Percentiles rank a stretch among this genome's conserved stretches.
phyloP scores from a whole-genome alignment of 1,140 invertebrate species.

The Zophobas morio region DNA sequence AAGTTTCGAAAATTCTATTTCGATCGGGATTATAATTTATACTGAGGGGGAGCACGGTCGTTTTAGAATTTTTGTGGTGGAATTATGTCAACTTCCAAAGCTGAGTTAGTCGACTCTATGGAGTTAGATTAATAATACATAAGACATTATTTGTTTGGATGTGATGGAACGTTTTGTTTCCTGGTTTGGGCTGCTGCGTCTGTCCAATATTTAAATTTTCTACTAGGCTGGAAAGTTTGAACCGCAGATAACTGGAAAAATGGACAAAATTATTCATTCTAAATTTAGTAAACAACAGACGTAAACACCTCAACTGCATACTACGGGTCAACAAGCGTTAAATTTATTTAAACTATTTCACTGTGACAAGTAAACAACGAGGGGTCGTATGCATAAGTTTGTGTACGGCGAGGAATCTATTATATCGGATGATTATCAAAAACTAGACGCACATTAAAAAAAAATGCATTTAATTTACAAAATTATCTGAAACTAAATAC shows the following conservation, averaged over 20 bases:
- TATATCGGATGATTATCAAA: no score
- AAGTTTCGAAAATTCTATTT: constrained; percentile 47
- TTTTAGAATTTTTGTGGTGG: constrained; percentile 23
- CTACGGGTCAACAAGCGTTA: constrained; percentile 25
- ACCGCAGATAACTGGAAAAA: constrained; percentile 9
- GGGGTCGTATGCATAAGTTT: constrained; percentile 26
- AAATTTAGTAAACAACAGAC: constrained; percentile 25
- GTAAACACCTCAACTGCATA: constrained; percentile 31
- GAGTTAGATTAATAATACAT: constrained; percentile 24
- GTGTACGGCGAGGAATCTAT: background rate
- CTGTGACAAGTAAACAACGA: constrained; percentile 24
- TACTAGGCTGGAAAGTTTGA: background rate
- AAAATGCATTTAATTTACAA: no score
- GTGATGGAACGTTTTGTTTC: background rate
- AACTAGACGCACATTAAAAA: no score
- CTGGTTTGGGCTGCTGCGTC: background rate
- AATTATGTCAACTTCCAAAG: constrained; percentile 19
- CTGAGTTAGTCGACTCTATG: constrained; percentile 13
- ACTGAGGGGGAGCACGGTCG: constrained; percentile 7
- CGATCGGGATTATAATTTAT: constrained; percentile 36
- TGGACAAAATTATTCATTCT: constrained; percentile 9
- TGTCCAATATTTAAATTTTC: constrained; percentile 2
- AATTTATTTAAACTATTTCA: constrained; percentile 42
- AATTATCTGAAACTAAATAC: no score
- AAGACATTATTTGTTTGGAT: constrained; percentile 8